A percentile compares a stretch with the other conserved stretches of the same genome.
phyloP scores from a whole-genome alignment of 1,140 invertebrate genomes.

The Hyposmocoma kahamanoa region DNA sequence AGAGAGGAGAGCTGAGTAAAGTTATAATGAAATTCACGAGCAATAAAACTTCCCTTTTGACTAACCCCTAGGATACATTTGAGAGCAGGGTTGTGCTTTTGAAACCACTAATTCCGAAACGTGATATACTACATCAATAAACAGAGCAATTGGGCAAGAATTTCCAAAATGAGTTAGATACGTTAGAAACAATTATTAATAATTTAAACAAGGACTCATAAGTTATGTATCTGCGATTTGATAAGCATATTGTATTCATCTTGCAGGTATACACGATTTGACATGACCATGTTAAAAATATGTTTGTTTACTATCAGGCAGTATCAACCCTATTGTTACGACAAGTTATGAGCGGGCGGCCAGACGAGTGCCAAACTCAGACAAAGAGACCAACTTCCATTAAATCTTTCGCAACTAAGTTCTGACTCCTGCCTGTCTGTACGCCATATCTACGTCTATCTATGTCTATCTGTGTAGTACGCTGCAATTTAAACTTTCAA shows the following conservation, averaged over 20 bases:
- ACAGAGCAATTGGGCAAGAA: too few species aligned
- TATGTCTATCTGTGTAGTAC: conserved; percentile 11
- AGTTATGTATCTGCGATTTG: too few species aligned
- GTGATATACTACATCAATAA: too few species aligned
- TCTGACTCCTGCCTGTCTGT: conserved; percentile 20
- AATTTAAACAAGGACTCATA: too few species aligned
- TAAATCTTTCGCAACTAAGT: conserved; percentile 67
- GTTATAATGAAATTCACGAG: conserved; percentile 72
- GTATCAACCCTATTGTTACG: conserved; percentile 5
- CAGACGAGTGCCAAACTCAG: conserved; percentile 54
- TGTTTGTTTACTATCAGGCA: too few species aligned
- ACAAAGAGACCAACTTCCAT: conserved; percentile 68
- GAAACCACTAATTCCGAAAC: too few species aligned
- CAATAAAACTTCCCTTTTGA: conserved; percentile 69
- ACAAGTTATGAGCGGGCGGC: conserved; percentile 38
- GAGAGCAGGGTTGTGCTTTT: conserved; percentile 35
- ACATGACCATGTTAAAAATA: too few species aligned
- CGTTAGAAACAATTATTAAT: too few species aligned
- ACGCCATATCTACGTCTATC: conserved; percentile 13
- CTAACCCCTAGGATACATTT: conserved; percentile 63
- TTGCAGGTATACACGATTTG: too few species aligned
- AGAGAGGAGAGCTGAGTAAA: conserved; percentile 47
- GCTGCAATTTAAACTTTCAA: conserved; percentile 7
- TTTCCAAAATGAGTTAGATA: too few species aligned
- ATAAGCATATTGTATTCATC: too few species aligned